Conservation (phyloP, 2,888 invertebrate genomes). For the Adineta ricciae region DNA sequence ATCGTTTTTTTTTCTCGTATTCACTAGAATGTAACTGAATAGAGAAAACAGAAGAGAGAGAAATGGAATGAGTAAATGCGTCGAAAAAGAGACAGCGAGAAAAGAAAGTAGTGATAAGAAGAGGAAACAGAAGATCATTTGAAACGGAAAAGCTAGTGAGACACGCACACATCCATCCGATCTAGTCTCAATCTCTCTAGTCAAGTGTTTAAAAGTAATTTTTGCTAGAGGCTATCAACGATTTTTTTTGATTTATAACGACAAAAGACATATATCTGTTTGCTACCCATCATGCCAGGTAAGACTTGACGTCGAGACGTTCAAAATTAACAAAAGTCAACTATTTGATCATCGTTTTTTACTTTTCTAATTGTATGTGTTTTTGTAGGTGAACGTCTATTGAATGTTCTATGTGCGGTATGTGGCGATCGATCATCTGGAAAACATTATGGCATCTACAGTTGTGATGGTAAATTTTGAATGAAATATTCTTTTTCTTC, state of each 20-base stretch:
- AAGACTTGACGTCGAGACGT: not conserved
- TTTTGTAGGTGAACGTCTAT: slow-evolving; percentile 40
- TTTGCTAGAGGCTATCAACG: not conserved
- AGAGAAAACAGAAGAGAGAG: not conserved
- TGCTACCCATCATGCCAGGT: not conserved
- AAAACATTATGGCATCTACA: slow-evolving; percentile 46
- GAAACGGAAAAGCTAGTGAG: slow-evolving; percentile 13
- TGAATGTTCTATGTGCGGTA: slow-evolving; percentile 45
- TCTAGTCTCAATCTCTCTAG: slow-evolving; percentile 8
- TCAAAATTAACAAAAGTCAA: not conserved
- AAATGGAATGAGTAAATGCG: not conserved
- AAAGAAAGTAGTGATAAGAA: slow-evolving; percentile 13
- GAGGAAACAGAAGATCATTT: not conserved
- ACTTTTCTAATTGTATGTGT: no score
- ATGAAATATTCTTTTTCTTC: no score
- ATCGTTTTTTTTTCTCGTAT: not conserved
- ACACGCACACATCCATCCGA: slow-evolving; percentile 9
- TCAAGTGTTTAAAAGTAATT: slow-evolving; percentile 23
- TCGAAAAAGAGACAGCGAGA: not conserved
- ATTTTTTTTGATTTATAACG: not conserved
- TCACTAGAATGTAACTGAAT: not conserved
- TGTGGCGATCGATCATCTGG: slow-evolving; percentile 46
- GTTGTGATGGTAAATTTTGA: slow-evolving; percentile 43
- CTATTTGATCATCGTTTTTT: not conserved
- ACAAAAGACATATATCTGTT: not conserved